Evolutionary conservation across 2,797 vertebrate genomes (phyloP), one percentile per base, ranked within the genome.

Genomic region (Spinus olivaceus): DNA sequence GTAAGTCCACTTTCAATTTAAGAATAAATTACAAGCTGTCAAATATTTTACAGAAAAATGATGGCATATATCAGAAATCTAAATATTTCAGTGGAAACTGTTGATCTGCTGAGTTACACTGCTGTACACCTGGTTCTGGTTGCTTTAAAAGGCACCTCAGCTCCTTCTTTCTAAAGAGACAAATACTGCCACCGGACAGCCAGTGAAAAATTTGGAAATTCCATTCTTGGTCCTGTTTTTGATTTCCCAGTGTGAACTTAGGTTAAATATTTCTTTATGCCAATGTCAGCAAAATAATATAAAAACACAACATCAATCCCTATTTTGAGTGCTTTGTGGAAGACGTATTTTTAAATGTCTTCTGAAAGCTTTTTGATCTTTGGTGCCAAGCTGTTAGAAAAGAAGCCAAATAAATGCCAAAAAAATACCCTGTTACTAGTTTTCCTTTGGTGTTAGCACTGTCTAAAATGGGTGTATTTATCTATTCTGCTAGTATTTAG

Each of bases 311-410:
- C 51, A 92, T 81, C 57, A 78, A 83, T 85, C 33, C 32, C 64
- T 71, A 64, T 63, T 81, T 66, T 73, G 42, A 77, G 56, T 85
- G 60, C n/a, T 93, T 65, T 69, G 44, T 54, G 41, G 72, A 89
- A 89, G 41, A 66, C 30, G 76, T 81, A 77, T 81, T 92, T 90
- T 94, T 54, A 90, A 86, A 89, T 41, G 39, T 24, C 74, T 91
- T 87, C 51, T 94, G 92, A 92, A 94, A 93, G 66, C 7, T 63
- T 69, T 95, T 89, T 95, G 81, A 95, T 90, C 42, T 73, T 51
- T n/a, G 4, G 33, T 71, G 70, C 69, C 76, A 74, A 90, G 61
- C 32, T 39, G 17, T 85, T 65, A 92, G 72, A 78, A 85, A 94
- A 88, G 35, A 33, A 63, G 59, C 47, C 82, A 94, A 93, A 72